Base-by-base conservation (phyloP, 2,797 vertebrate species). In the Falco peregrinus region DNA sequence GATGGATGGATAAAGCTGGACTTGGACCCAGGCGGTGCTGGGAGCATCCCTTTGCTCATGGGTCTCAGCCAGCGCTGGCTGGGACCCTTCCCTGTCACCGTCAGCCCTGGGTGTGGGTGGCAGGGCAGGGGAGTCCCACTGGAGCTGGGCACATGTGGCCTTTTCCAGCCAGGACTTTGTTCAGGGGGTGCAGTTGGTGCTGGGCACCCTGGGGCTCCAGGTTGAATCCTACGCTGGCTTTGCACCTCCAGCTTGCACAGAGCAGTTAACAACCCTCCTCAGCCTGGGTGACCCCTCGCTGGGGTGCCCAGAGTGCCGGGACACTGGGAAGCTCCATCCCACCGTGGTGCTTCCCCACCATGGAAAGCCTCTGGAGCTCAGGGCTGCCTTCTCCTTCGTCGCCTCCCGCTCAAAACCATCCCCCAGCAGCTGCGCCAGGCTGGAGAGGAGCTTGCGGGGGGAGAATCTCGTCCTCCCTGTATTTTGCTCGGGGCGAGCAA, bases 121-220 rank as follows among this genome's bases (percentile, higher is more conserved):
- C 60, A 80, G 41, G 74, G 24, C 53, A 59, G 70, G 70, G 45
- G 37, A 7, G 9, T 51, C 61, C 74, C 14, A 0, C 1, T 11
- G 59, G 41, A 92, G 13, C 64, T 1, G 1, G 17, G 19, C 11
- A 13, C 13, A 0, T 1, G 3, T 60, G 60, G 28, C 24, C 18
- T 75, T 60, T 48, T 50, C 68, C 59, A 20, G 28, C 22, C 41
- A 59, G 57, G 67, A n/a, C 2, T 3, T 75, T 59, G 29, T n/a
- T 91, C 21, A 9, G 41, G 48, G 70, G 29, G 18, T 60, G 16
- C 48, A 39, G 31, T 25, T 0, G 0, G 9, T 57, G 54, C 76
- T 0, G 6, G n/a, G 43, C 68, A 28, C 19, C 15, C 59, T 1
- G 1, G 35, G 8, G 13, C 59, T 78, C 53, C 0, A 2, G 24